These are phyloP conservation scores for Halichoerus grypus DNA, from an alignment of 2,113 vertebrate species.

Conservation along the genomic window DNA sequence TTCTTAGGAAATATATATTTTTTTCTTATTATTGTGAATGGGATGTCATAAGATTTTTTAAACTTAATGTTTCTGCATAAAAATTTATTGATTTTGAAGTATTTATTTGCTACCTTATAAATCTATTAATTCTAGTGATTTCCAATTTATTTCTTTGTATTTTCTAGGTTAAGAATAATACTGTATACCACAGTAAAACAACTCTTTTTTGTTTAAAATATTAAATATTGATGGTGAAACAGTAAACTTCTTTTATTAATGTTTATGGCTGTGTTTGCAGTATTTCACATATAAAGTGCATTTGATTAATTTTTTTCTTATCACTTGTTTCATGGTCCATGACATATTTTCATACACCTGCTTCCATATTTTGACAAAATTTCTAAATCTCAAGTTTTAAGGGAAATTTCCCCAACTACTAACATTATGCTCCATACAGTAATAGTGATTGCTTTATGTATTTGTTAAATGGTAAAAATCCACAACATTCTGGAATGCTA, in stretches of 20 bases:
- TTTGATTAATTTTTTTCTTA: background rate
- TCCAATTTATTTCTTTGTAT: background rate
- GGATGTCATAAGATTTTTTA: background rate
- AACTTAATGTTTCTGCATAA: background rate
- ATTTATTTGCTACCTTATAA: background rate
- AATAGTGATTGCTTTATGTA: background rate
- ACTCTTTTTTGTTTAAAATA: background rate
- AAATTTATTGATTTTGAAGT: background rate
- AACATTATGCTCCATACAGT: background rate
- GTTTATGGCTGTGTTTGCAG: background rate
- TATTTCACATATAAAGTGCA: background rate
- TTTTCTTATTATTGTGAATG: background rate
- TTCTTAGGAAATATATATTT: background rate
- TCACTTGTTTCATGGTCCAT: background rate
- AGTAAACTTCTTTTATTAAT: background rate
- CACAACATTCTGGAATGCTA: background rate
- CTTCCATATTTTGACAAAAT: conserved; percentile 7
- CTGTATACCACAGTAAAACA: background rate
- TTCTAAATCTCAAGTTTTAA: conserved; percentile 15
- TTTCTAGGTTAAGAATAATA: background rate
- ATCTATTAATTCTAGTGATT: background rate
- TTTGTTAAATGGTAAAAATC: conserved; percentile 11
- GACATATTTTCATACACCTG: background rate
- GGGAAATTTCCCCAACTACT: background rate
- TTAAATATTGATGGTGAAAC: background rate